These are phyloP conservation scores for Potamilus streckersoni DNA, from an alignment of 1,140 invertebrate species.

Conservation along the genomic window DNA sequence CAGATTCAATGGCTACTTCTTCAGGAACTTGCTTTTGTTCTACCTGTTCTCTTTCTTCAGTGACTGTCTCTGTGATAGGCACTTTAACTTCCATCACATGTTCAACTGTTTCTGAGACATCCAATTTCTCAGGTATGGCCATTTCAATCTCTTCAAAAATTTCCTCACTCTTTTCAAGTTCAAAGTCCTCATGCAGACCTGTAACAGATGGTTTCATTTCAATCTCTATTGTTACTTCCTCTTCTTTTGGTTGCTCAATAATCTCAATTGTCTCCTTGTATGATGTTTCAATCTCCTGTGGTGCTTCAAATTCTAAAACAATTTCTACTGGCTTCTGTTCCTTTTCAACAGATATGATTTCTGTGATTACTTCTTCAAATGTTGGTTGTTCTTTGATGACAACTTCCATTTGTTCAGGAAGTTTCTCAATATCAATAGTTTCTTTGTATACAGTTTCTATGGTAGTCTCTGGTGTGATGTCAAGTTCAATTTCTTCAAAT, in stretches of 20 bases:
- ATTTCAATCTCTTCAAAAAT: no score
- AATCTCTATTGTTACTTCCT: neutral
- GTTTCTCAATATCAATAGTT: conserved; percentile 4
- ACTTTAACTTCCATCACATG: no score
- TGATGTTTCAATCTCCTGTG: neutral
- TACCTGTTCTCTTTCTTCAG: no score
- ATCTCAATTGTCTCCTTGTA: conserved; percentile 5
- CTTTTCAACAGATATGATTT: neutral
- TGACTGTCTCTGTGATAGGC: no score
- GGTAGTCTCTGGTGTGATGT: neutral
- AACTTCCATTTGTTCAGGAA: neutral
- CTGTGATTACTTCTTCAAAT: neutral
- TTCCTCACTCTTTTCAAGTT: no score
- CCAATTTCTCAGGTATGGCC: no score
- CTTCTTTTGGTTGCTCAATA: neutral
- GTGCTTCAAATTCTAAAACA: neutral
- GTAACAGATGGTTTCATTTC: neutral
- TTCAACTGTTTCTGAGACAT: no score
- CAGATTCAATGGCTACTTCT: neutral
- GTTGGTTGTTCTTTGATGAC: no score
- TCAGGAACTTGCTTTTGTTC: conserved; percentile 4
- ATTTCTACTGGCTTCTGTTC: neutral
- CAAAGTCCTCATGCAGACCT: no score
- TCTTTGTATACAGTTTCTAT: conserved; percentile 3
- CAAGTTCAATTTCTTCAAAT: conserved; percentile 2